Evolutionary conservation across 2,113 vertebrate species (phyloP).

Genomic region (Rhombomys opimus): DNA sequence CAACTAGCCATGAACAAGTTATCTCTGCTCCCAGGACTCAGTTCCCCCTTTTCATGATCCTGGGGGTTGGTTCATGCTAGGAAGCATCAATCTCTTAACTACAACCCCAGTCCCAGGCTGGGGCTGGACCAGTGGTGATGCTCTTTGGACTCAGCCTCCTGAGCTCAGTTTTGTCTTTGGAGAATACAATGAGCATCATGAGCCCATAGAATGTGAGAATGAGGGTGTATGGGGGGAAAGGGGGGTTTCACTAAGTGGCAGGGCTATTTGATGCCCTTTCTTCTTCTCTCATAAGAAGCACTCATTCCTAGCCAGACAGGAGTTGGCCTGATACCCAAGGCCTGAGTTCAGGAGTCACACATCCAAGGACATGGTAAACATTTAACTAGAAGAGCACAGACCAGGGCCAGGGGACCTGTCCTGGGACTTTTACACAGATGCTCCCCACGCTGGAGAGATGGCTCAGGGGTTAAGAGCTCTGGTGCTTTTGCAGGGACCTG

Average conservation of each 20-base stretch:
- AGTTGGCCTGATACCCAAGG: neutral
- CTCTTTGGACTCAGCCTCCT: neutral
- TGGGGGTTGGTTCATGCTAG: neutral
- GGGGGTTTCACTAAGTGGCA: neutral
- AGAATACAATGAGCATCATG: no score
- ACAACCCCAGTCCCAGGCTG: no score
- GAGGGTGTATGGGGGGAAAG: no score
- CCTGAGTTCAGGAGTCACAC: neutral
- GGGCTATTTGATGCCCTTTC: no score
- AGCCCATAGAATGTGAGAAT: no score
- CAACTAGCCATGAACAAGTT: neutral
- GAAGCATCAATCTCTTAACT: neutral
- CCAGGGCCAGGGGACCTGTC: neutral
- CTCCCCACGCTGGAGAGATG: neutral
- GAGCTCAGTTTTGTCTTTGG: neutral
- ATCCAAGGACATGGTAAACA: neutral
- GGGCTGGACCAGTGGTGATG: no score
- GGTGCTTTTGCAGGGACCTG: neutral
- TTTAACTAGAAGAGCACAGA: neutral
- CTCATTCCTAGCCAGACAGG: neutral
- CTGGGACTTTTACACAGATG: neutral
- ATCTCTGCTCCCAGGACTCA: neutral
- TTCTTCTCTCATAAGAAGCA: neutral
- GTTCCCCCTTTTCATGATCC: neutral
- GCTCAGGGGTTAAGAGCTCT: neutral